Percentiles rank a stretch among this genome's conserved stretches.
phyloP scores from a whole-genome alignment of 1,140 invertebrate genomes.

The Lucilia sericata region DNA sequence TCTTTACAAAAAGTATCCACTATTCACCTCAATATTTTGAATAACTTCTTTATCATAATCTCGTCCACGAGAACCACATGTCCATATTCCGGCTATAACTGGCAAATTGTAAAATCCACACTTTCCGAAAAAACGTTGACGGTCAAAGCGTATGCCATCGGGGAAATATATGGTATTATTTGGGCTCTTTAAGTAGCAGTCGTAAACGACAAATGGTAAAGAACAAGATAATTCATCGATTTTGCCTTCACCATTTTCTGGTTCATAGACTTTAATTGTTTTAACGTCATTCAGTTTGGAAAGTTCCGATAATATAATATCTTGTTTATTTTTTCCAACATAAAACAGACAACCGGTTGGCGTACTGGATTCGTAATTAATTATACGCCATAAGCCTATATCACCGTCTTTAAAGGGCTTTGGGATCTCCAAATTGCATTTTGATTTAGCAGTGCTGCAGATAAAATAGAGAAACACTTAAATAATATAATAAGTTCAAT shows the following conservation, averaged over 20 bases:
- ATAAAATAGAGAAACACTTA: background rate
- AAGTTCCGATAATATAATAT: conserved; percentile 46
- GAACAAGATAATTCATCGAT: conserved; percentile 43
- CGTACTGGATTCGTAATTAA: conserved; percentile 11
- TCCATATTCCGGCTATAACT: conserved; percentile 45
- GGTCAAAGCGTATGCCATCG: conserved; percentile 44
- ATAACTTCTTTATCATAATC: conserved; percentile 48
- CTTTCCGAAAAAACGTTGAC: conserved; percentile 38
- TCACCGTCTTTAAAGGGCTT: conserved; percentile 45
- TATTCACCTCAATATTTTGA: conserved; percentile 46
- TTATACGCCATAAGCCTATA: conserved; percentile 47
- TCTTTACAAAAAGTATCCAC: background rate
- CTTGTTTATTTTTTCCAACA: conserved; percentile 35
- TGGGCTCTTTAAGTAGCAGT: conserved; percentile 47
- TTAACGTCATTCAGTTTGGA: background rate
- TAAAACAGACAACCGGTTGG: conserved; percentile 48
- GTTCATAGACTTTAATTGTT: conserved; percentile 24
- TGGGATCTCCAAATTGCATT: conserved; percentile 45
- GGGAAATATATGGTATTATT: conserved; percentile 49
- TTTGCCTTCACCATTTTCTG: background rate
- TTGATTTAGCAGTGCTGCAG: conserved; percentile 44
- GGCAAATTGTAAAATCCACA: conserved; percentile 47
- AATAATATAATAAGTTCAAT: background rate
- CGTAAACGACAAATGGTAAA: conserved; percentile 47
- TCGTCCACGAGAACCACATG: conserved; percentile 47